Evolutionary conservation across 2,113 vertebrate species (phyloP), one percentile per base, ranked within the genome.

Genomic region (Origma solitaria): DNA sequence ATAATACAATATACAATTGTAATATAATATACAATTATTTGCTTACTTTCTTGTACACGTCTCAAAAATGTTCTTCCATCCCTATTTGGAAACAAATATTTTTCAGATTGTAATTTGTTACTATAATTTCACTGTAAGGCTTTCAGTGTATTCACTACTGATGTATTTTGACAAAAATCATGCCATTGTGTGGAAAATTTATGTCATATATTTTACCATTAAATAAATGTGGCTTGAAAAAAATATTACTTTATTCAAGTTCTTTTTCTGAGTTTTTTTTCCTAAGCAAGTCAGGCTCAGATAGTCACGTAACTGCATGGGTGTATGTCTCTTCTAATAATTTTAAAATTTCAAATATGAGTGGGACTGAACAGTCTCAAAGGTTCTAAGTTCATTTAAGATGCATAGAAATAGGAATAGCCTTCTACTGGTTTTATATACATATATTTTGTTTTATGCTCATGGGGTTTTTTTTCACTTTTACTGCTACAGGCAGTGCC

Each of bases 401-500:
- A 58, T 66, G 47, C 35, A 47, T 83, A 42, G 73, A 88, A 94
- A 66, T 35, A 62, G 35, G 42, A 33, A 86, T 37, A 70, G 16
- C 38, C 24, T 62, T 75, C 16, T 50, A 6, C 10, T 66, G 28
- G 0, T 75, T 79, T 24, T 27, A 15, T 27, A 51, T n/a, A 16
- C 15, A 16, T n/a, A 8, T 22, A 24, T 83, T 53, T 51, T 20
- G 3, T 3, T 86, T 71, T 47, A 49, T 82, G 10, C 49, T 95
- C 2, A 95, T 82, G 13, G 7, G 6, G 4, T 24, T 73, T 72
- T 38, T 79, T 44, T 27, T 35, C 60, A 15, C 53, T 94, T 92
- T 86, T 94, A 47, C 61, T 83, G 31, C 33, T 73, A 42, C 97
- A 99, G 99, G 98, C 80, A 98, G 92, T 95, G 98, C 98, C 95